Conservation (phyloP, 2,888 invertebrate species). For the Epirrhoe tristata region DNA sequence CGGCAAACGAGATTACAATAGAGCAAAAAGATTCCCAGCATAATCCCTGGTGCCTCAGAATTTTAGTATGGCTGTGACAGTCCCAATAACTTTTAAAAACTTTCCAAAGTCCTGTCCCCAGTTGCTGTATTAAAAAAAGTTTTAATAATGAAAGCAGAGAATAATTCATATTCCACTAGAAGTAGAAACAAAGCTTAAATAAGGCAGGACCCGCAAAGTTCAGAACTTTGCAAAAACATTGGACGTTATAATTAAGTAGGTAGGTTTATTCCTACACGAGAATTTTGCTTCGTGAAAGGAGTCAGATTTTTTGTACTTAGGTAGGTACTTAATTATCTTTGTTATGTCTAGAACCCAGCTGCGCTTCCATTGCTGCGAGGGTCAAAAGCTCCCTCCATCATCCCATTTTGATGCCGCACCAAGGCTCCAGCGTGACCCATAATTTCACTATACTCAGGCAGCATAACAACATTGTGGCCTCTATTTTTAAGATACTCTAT, state of each 20-base stretch:
- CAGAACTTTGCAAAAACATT: slow-evolving; percentile 40
- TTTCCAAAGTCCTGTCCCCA: slow-evolving; percentile 44
- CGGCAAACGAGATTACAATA: slow-evolving; percentile 26
- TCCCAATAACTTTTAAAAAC: slow-evolving; percentile 51
- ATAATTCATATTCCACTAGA: slow-evolving; percentile 43
- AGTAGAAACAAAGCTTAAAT: slow-evolving; percentile 43
- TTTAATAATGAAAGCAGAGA: slow-evolving; percentile 44
- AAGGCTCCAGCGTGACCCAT: slow-evolving; percentile 73
- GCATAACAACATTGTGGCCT: slow-evolving; percentile 63
- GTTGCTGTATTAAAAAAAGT: slow-evolving; percentile 49
- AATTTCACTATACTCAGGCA: slow-evolving; percentile 57
- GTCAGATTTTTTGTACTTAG: background rate
- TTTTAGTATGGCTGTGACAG: slow-evolving; percentile 51
- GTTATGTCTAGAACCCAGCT: slow-evolving; percentile 63
- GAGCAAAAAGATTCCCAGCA: slow-evolving; percentile 23
- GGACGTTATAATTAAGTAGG: slow-evolving; percentile 34
- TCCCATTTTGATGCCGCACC: slow-evolving; percentile 68
- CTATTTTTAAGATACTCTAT: slow-evolving; percentile 62
- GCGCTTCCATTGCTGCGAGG: slow-evolving; percentile 73
- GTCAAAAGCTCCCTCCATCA: slow-evolving; percentile 75
- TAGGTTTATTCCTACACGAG: slow-evolving; percentile 13
- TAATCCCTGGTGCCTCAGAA: slow-evolving; percentile 26
- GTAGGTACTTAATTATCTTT: background rate
- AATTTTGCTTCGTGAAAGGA: slow-evolving; percentile 18
- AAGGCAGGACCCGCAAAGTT: slow-evolving; percentile 37